A percentile compares a stretch with the other conserved stretches of the same genome.
Evolutionary conservation across 2,797 vertebrate species (phyloP).

Genomic region (Champsocephalus gunnari): DNA sequence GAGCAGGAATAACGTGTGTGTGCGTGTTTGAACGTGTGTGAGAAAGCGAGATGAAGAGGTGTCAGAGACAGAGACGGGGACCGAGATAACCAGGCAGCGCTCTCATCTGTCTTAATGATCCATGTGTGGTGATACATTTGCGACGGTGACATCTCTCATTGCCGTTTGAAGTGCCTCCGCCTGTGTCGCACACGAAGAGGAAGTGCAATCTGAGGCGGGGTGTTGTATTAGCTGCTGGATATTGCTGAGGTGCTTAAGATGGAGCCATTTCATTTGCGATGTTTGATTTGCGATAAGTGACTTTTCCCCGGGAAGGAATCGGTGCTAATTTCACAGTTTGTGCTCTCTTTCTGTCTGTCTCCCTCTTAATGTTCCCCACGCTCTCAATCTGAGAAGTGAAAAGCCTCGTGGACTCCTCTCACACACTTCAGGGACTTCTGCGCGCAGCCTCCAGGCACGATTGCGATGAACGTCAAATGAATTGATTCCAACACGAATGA

Average conservation of each 20-base stretch:
- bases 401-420: slow-evolving; percentile 22
- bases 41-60: slow-evolving; percentile 15
- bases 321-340: slow-evolving; percentile 68
- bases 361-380: slow-evolving; percentile 7
- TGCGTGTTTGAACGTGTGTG: background rate
- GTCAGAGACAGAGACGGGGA: slow-evolving; percentile 42
- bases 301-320: slow-evolving; percentile 63
- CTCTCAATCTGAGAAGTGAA: slow-evolving; percentile 21
- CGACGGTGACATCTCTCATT: slow-evolving; percentile 59
- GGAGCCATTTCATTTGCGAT: slow-evolving; percentile 66
- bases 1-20: slow-evolving; percentile 18
- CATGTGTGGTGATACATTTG: slow-evolving; percentile 57
- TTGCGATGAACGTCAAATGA: slow-evolving; percentile 65
- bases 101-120: slow-evolving; percentile 62
- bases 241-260: slow-evolving; percentile 66
- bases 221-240: slow-evolving; percentile 70
- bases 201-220: slow-evolving; percentile 60
- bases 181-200: slow-evolving; percentile 36
- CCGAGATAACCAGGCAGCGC: slow-evolving; percentile 39
- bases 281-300: slow-evolving; percentile 76
- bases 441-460: slow-evolving; percentile 50
- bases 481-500: slow-evolving; percentile 77
- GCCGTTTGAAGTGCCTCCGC: slow-evolving; percentile 56
- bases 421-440: slow-evolving; percentile 38
- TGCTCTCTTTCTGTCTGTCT: slow-evolving; percentile 44